These are phyloP conservation scores for Drosophila prolongata DNA, from an alignment of 2,888 invertebrate genomes.

Conservation along the genomic window DNA sequence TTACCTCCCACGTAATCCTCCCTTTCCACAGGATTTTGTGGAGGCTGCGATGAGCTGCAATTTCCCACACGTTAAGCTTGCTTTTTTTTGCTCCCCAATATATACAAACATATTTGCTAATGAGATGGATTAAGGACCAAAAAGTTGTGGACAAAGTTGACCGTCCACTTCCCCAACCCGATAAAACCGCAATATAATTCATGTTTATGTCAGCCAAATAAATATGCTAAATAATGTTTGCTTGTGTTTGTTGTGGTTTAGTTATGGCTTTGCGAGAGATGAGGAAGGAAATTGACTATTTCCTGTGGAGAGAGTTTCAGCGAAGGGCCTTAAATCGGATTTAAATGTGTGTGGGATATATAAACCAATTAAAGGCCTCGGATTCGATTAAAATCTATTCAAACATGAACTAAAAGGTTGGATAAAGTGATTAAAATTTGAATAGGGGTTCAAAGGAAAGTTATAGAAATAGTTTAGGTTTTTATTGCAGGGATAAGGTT, in stretches of 20 bases:
- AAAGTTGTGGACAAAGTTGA: constrained; percentile 26
- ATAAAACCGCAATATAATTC: constrained; percentile 61
- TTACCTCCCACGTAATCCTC: constrained; percentile 35
- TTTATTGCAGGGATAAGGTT: not conserved
- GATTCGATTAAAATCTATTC: constrained; percentile 1
- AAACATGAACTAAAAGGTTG: not conserved
- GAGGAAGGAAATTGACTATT: constrained; percentile 41
- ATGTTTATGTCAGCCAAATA: constrained; percentile 56
- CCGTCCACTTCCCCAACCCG: not conserved
- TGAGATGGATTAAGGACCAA: constrained; percentile 65
- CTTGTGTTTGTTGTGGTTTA: constrained; percentile 44
- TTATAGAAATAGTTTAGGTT: not conserved
- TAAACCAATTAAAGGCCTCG: constrained; percentile 28
- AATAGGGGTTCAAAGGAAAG: not conserved
- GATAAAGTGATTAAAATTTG: not conserved
- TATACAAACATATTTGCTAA: constrained; percentile 47
- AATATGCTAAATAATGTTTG: constrained; percentile 57
- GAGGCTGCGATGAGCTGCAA: constrained; percentile 17
- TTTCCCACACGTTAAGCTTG: constrained; percentile 25
- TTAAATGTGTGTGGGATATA: constrained; percentile 19
- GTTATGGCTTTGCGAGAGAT: constrained; percentile 20
- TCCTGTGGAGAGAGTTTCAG: constrained; percentile 14
- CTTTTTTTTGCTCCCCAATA: not conserved
- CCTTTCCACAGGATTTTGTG: constrained; percentile 25
- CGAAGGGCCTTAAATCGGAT: constrained; percentile 25